Conservation (phyloP, 2,888 invertebrate genomes). For the Pseudococcus longispinus region DNA sequence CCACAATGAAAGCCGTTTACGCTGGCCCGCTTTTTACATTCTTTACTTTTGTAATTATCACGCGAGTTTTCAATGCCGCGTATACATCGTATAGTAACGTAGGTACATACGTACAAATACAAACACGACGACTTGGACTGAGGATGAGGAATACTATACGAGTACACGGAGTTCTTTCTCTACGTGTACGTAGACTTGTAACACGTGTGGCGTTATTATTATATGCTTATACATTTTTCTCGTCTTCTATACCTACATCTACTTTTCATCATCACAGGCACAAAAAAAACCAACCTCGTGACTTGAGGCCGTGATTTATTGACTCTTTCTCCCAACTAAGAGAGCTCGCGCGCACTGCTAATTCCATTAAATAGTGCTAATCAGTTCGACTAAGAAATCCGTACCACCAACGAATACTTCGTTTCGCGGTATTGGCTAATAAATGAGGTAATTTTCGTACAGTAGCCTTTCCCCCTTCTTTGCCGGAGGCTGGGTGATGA, state of each 20-base stretch:
- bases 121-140: neutral
- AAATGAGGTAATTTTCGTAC: conserved; percentile 1
- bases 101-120: neutral
- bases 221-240: conserved; percentile 22
- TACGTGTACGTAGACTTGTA: neutral
- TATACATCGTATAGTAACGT: too few relatives aligned
- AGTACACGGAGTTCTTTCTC: neutral
- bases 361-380: conserved; percentile 26
- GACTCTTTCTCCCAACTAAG: conserved; percentile 1
- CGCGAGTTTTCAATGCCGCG: conserved; percentile 1
- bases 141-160: neutral
- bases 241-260: neutral
- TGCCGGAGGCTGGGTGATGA: neutral
- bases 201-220: conserved; percentile 52
- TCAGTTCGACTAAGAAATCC: neutral
- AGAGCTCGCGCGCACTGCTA: conserved; percentile 13
- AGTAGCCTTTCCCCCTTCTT: neutral
- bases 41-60: conserved; percentile 52
- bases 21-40: conserved; percentile 43
- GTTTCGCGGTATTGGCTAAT: neutral
- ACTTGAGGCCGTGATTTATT: conserved; percentile 47
- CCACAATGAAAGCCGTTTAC: conserved; percentile 51
- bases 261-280: neutral
- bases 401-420: conserved; percentile 1
- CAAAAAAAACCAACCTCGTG: conserved; percentile 39